Conservation (phyloP, 2,888 invertebrate genomes). For the Augochlorella aurata region DNA sequence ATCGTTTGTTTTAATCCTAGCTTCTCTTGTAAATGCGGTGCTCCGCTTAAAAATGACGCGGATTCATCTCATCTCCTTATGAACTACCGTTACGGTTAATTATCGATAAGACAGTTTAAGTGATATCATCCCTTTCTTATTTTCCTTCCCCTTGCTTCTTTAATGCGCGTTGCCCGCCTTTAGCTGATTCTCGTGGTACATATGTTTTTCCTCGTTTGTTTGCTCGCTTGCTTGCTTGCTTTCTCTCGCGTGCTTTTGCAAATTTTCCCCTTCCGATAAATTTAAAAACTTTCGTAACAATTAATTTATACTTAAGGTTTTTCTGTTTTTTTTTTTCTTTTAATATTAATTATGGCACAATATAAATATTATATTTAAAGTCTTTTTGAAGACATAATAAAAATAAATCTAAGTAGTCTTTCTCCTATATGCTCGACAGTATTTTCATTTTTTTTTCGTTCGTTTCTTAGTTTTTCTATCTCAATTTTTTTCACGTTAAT, state of each 20-base stretch:
- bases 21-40: slow-evolving; percentile 68
- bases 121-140: slow-evolving; percentile 61
- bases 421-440: slow-evolving; percentile 78
- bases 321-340: slow-evolving; percentile 56
- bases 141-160: too few relatives aligned
- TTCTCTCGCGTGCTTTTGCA: slow-evolving; percentile 68
- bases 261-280: slow-evolving; percentile 78
- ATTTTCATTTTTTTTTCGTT: slow-evolving; percentile 61
- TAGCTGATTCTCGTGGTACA: neutral
- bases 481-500: slow-evolving; percentile 65
- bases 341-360: slow-evolving; percentile 82
- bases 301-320: slow-evolving; percentile 80
- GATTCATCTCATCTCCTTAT: slow-evolving; percentile 47
- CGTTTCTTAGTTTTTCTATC: slow-evolving; percentile 25
- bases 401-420: slow-evolving; percentile 82
- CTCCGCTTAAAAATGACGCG: slow-evolving; percentile 61
- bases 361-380: slow-evolving; percentile 81
- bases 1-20: slow-evolving; percentile 60
- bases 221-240: neutral
- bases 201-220: neutral
- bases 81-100: slow-evolving; percentile 64
- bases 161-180: slow-evolving; percentile 41
- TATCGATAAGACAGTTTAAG: slow-evolving; percentile 68
- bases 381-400: slow-evolving; percentile 81
- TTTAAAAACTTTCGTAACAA: slow-evolving; percentile 80